These are phyloP conservation scores for Athalia cordata DNA, from an alignment of 2,888 invertebrate species.

Conservation along the genomic window DNA sequence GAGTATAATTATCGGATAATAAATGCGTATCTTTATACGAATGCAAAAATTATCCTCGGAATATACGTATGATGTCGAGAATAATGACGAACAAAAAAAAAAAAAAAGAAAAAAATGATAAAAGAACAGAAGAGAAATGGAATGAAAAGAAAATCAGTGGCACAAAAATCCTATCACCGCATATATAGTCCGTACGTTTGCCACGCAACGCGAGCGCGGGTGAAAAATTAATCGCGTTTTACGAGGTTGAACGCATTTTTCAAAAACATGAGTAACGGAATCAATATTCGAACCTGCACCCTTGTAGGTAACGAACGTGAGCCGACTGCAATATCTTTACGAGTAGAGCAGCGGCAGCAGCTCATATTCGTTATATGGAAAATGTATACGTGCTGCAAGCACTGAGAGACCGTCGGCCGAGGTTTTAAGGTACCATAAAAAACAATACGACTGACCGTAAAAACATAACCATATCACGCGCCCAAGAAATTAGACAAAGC, in stretches of 20 bases:
- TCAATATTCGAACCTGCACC: conserved; percentile 7
- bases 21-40: too few relatives aligned
- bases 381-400: not conserved
- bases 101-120: too few relatives aligned
- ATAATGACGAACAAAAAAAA: too few relatives aligned
- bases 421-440: conserved; percentile 35
- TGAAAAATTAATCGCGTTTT: too few relatives aligned
- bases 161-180: too few relatives aligned
- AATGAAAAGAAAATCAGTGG: too few relatives aligned
- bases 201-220: too few relatives aligned
- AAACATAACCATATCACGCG: conserved; percentile 26
- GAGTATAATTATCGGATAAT: too few relatives aligned
- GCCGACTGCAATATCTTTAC: conserved; percentile 26
- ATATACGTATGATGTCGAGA: too few relatives aligned
- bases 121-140: too few relatives aligned
- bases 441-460: conserved; percentile 19
- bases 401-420: not conserved
- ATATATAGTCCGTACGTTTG: too few relatives aligned
- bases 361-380: conserved; percentile 21
- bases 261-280: not conserved
- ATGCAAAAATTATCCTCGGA: too few relatives aligned
- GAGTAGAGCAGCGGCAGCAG: conserved; percentile 1
- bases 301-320: conserved; percentile 14
- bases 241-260: not conserved
- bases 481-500: conserved; percentile 27